Evolutionary conservation across 2,888 invertebrate genomes (phyloP), one percentile per base, ranked within the genome.

Genomic region (Thecocarcelia acutangulata): DNA sequence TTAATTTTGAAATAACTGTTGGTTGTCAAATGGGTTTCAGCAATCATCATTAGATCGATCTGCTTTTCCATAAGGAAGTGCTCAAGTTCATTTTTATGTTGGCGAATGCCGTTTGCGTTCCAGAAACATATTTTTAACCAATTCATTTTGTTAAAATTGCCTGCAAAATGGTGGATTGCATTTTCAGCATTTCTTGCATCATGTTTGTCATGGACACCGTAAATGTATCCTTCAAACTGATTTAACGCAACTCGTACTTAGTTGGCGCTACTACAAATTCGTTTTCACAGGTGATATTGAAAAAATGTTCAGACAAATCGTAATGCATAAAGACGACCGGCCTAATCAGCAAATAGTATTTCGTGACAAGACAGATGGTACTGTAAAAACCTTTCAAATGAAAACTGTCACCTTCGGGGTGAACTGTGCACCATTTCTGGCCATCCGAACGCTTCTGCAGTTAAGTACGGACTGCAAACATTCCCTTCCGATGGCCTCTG

Each of bases 261-360:
- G 15, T 1, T 84, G 73, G 76, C 42, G 80, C 5, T 17, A 79
- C 1, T 83, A 76, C n/a, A 37, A 61, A 15, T 84, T 66, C 13
- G 84, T 82, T 0, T 83, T 84, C 37, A 83, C 83, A 11, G 83
- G 82, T 1, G 84, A 86, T 28, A 72, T 84, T 3, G 37, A 83
- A 21, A 85, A 85, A 13, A 83, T 84, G 80, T 84, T 82, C n/a
- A 76, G 83, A 1, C 83, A 84, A 24, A 75, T 85, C 3, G 56
- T 61, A 19, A 52, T 84, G 1, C 54, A 82, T 6, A 28, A 69
- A 8, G 24, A 21, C 5, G 80, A 85, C 40, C 61, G 70, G 11
- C 46, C 72, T 8, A 83, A 77, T 61, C 83, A 84, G 42, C 59
- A 82, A 1, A 78, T 85, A 3, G 4, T 84, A 1, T 84, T 78